Conservation (phyloP, 2,797 vertebrate genomes). For the Lacerta viridis region DNA sequence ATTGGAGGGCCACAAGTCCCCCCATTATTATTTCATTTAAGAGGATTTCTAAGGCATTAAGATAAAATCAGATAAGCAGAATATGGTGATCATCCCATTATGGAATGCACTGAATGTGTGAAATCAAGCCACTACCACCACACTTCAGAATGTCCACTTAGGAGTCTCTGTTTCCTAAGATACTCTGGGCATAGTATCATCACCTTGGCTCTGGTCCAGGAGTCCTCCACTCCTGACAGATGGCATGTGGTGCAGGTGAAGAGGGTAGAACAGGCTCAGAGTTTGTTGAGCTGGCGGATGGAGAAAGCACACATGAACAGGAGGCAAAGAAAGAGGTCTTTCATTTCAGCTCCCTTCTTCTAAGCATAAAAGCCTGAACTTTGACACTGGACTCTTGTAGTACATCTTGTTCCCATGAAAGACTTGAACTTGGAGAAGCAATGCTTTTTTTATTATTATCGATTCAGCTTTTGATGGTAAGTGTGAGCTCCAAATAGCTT, state of each 20-base stretch:
- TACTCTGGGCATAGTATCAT: not conserved
- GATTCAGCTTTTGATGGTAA: conserved; percentile 26
- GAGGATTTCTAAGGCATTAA: not conserved
- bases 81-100: not conserved
- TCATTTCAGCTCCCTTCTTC: conserved; percentile 9
- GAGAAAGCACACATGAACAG: not conserved
- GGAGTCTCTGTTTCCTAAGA: not conserved
- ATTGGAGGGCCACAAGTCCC: too few species aligned
- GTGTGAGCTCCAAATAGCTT: conserved; percentile 46
- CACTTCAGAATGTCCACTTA: not conserved
- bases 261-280: not conserved
- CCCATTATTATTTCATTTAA: not conserved
- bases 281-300: not conserved
- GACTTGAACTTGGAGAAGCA: conserved; percentile 26
- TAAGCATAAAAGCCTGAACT: conserved; percentile 35
- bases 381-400: conserved; percentile 31
- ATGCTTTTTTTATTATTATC: conserved; percentile 14
- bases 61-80: not conserved
- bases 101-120: not conserved
- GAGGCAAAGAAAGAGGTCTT: conserved; percentile 10
- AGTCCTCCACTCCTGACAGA: not conserved
- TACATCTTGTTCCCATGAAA: conserved; percentile 48
- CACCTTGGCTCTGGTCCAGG: not conserved
- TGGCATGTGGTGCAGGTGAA: not conserved
- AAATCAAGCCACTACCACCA: not conserved